A percentile compares a stretch with the other conserved stretches of the same genome.
These are phyloP conservation scores for Trachemys scripta DNA, from an alignment of 2,113 vertebrate species.

Conservation along the genomic window DNA sequence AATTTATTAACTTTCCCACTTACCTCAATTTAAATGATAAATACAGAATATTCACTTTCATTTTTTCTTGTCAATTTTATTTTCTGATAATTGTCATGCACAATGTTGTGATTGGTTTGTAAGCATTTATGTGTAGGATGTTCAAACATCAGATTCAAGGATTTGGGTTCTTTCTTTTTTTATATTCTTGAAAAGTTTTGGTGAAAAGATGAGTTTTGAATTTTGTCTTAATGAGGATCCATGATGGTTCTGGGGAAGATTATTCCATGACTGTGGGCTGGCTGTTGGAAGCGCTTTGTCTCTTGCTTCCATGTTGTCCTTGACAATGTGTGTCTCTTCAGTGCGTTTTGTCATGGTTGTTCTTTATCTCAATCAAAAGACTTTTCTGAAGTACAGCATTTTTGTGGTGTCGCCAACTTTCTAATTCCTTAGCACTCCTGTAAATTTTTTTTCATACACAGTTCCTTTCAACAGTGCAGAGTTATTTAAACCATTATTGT, in stretches of 20 bases:
- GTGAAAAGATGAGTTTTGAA: background rate
- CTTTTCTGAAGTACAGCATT: background rate
- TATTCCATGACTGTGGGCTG: background rate
- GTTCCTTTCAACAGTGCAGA: background rate
- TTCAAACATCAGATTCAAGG: too few species aligned
- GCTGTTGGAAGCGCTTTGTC: background rate
- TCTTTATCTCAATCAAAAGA: background rate
- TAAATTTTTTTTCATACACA: accelerated
- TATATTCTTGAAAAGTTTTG: too few species aligned
- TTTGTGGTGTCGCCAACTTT: background rate
- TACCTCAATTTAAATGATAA: too few species aligned
- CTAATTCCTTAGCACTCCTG: background rate
- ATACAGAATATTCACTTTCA: too few species aligned
- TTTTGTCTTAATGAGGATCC: background rate
- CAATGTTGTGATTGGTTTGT: too few species aligned
- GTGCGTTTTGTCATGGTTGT: background rate
- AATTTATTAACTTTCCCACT: too few species aligned
- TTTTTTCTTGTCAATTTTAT: too few species aligned
- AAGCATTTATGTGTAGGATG: too few species aligned
- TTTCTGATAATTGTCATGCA: too few species aligned
- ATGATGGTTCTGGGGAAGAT: background rate
- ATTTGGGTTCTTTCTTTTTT: too few species aligned
- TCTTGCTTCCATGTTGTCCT: background rate
- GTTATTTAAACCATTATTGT: background rate
- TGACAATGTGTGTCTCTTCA: background rate